Evolutionary conservation across 2,888 invertebrate species (phyloP).

Genomic region (Philhelius pedissequus): DNA sequence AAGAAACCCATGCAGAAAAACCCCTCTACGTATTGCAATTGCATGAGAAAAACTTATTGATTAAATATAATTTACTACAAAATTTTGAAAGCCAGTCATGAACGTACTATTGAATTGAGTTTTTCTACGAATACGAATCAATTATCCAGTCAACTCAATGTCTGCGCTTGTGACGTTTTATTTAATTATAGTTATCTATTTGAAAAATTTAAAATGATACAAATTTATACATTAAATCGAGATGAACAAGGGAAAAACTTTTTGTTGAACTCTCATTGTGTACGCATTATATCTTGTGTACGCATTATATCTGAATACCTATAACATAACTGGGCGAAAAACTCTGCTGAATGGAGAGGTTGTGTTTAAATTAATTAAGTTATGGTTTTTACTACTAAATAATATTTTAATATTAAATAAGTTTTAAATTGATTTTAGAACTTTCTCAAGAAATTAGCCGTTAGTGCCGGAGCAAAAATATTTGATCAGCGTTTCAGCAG

Average conservation of each 20-base stretch:
- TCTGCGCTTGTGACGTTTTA: background rate
- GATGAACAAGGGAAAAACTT: background rate
- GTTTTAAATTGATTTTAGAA: too few species aligned
- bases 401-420: too few species aligned
- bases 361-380: too few species aligned
- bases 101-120: background rate
- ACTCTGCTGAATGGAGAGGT: too few species aligned
- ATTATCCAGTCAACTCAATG: background rate
- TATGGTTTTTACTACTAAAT: too few species aligned
- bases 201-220: background rate
- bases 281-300: too few species aligned
- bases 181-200: background rate
- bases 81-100: background rate
- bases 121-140: background rate
- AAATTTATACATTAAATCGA: background rate
- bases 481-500: too few species aligned
- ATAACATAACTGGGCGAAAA: background rate
- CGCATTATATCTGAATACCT: background rate
- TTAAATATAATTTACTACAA: background rate
- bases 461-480: too few species aligned
- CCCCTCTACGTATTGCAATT: background rate
- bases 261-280: background rate
- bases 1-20: background rate
- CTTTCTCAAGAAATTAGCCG: too few species aligned
- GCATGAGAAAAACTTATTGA: background rate